Evolutionary conservation across 2,888 invertebrate genomes (phyloP).

Genomic region (Thymelicus lineola): DNA sequence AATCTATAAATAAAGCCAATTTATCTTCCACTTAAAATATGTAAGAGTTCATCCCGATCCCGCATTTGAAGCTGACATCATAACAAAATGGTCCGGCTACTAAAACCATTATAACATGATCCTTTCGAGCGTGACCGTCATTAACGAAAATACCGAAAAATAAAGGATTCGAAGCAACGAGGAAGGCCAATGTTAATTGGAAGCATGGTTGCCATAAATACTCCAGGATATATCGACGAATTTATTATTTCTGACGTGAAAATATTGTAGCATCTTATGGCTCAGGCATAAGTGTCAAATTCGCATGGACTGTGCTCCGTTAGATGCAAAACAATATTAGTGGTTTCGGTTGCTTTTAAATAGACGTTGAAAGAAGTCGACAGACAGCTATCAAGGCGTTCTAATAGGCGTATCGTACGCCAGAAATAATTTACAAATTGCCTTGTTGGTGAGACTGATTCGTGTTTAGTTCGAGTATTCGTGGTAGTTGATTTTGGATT

Average conservation of each 20-base stretch:
- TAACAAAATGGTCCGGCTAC: conserved; percentile 60
- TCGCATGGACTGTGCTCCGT: conserved; percentile 42
- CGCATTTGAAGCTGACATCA: conserved; percentile 62
- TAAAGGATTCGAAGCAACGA: conserved; percentile 40
- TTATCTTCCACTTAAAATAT: conserved; percentile 76
- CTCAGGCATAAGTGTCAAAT: conserved; percentile 50
- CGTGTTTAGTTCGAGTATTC: conserved; percentile 41
- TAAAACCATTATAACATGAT: conserved; percentile 51
- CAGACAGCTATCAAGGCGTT: conserved; percentile 80
- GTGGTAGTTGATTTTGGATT: conserved; percentile 39
- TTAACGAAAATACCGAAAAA: conserved; percentile 28
- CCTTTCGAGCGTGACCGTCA: conserved; percentile 39
- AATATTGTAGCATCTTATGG: conserved; percentile 43
- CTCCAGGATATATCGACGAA: conserved; percentile 57
- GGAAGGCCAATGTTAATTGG: conserved; percentile 57
- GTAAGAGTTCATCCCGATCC: conserved; percentile 65
- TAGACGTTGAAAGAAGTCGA: conserved; percentile 83
- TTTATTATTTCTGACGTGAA: conserved; percentile 45
- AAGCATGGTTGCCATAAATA: conserved; percentile 68
- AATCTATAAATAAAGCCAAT: conserved; percentile 69
- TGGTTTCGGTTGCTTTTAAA: conserved; percentile 75
- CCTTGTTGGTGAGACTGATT: conserved; percentile 51
- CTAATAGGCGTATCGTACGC: conserved; percentile 80
- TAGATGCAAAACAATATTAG: conserved; percentile 32
- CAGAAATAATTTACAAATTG: conserved; percentile 83